Percentiles rank a stretch among this genome's conserved stretches.
These are phyloP conservation scores for Drosophila pachea DNA, from an alignment of 1,140 invertebrate genomes.

Conservation along the genomic window DNA sequence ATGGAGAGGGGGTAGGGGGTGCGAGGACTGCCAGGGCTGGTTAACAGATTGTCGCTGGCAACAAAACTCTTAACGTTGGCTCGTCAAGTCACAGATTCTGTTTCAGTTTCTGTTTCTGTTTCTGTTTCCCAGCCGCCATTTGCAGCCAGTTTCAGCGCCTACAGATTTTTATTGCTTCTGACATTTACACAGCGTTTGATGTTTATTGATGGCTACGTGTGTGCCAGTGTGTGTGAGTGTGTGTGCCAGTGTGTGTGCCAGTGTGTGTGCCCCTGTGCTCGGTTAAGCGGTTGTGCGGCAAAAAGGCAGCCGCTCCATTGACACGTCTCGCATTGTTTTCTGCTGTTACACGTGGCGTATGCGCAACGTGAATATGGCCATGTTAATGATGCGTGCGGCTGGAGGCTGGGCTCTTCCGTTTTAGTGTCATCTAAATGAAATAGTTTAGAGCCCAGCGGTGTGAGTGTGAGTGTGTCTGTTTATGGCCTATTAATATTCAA, in stretches of 20 bases:
- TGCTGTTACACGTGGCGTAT: slow-evolving; percentile 49
- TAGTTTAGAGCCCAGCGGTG: slow-evolving; percentile 34
- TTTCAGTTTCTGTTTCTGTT: slow-evolving; percentile 32
- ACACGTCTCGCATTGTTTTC: slow-evolving; percentile 34
- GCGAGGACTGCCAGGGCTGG: slow-evolving; percentile 12
- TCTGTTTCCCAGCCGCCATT: neutral
- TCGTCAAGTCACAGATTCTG: slow-evolving; percentile 47
- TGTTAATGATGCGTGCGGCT: slow-evolving; percentile 49
- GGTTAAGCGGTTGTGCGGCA: slow-evolving; percentile 42
- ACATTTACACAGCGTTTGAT: slow-evolving; percentile 58
- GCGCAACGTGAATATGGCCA: slow-evolving; percentile 34
- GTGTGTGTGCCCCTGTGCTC: slow-evolving; percentile 16
- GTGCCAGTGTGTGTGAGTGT: slow-evolving; percentile 12
- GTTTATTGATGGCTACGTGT: slow-evolving; percentile 39
- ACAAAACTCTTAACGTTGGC: slow-evolving; percentile 45
- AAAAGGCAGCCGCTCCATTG: slow-evolving; percentile 37
- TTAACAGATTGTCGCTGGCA: slow-evolving; percentile 41
- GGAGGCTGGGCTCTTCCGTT: slow-evolving; percentile 13
- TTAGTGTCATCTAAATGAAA: slow-evolving; percentile 45
- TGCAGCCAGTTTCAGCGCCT: slow-evolving; percentile 29
- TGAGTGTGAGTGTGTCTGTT: slow-evolving; percentile 22
- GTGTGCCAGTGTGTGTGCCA: neutral
- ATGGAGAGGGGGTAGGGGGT: neutral
- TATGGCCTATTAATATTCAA: slow-evolving; percentile 59
- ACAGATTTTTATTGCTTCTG: slow-evolving; percentile 57